phyloP scores from a whole-genome alignment of 2,888 invertebrate genomes.

The Criorhina ranunculi region DNA sequence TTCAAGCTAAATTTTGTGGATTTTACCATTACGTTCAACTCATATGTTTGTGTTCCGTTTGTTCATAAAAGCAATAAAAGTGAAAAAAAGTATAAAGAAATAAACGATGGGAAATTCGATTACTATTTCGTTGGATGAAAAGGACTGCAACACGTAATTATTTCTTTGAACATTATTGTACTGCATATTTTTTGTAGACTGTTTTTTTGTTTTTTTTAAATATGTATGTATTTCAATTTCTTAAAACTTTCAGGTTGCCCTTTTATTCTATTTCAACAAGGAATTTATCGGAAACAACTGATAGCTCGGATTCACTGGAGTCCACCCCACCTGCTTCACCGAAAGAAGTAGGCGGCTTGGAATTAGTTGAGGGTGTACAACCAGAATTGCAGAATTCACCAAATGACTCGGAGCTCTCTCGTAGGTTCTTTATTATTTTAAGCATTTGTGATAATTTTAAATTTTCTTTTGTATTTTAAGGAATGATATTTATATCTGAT shows the following conservation, averaged over 20 bases:
- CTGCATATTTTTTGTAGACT: slow-evolving; percentile 9
- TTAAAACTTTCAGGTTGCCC: slow-evolving; percentile 41
- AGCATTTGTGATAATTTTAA: slow-evolving; percentile 2
- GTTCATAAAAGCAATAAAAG: slow-evolving; percentile 38
- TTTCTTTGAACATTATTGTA: slow-evolving; percentile 55
- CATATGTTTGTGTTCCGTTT: slow-evolving; percentile 51
- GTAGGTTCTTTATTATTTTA: slow-evolving; percentile 79
- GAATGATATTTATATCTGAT: slow-evolving; percentile 77
- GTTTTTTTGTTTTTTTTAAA: too few species aligned
- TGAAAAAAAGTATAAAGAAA: slow-evolving; percentile 18
- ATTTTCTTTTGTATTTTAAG: slow-evolving; percentile 55
- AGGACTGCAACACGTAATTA: slow-evolving; percentile 76
- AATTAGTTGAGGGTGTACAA: slow-evolving; percentile 85
- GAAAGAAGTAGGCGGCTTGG: slow-evolving; percentile 82
- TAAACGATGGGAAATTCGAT: slow-evolving; percentile 52
- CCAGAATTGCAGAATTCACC: slow-evolving; percentile 86
- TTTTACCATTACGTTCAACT: slow-evolving; percentile 10
- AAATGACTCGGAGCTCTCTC: slow-evolving; percentile 85
- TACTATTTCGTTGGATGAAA: slow-evolving; percentile 76
- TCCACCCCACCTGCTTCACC: slow-evolving; percentile 79
- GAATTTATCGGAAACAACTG: slow-evolving; percentile 73
- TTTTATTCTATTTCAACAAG: slow-evolving; percentile 22
- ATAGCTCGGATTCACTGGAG: slow-evolving; percentile 75
- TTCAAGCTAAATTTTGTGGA: slow-evolving; percentile 18
- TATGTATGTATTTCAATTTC: background rate